Conservation (phyloP, 2,113 vertebrate genomes). For the Dinomys branickii region DNA sequence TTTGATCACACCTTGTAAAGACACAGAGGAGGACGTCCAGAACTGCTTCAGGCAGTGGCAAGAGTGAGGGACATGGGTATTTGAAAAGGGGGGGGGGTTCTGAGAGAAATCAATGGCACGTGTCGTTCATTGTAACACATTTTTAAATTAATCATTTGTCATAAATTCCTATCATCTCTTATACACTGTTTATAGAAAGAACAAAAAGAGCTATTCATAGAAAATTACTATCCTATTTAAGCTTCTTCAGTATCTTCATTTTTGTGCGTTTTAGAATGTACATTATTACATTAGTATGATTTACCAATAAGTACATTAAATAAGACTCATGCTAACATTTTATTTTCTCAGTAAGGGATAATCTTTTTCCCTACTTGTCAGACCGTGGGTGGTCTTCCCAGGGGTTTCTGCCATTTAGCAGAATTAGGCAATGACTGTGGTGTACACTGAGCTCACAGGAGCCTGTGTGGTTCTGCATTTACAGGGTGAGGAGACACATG, state of each 20-base stretch:
- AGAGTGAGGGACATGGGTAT: background rate
- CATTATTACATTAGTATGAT: background rate
- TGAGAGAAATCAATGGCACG: background rate
- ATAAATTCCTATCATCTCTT: background rate
- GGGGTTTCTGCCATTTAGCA: background rate
- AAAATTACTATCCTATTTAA: background rate
- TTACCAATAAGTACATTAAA: background rate
- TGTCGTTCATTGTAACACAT: background rate
- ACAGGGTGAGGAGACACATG: accelerated
- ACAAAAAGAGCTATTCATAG: background rate
- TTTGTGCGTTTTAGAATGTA: background rate
- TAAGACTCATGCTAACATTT: background rate
- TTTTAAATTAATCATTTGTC: background rate
- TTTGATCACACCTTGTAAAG: background rate
- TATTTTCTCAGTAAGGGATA: background rate
- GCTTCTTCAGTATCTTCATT: background rate
- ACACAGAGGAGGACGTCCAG: background rate
- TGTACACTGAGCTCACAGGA: accelerated
- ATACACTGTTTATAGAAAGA: background rate
- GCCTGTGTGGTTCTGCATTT: accelerated
- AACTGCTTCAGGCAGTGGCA: background rate
- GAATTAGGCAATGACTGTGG: background rate
- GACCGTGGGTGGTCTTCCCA: background rate
- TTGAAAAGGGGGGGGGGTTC: background rate
- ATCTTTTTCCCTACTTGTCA: background rate